These are phyloP conservation scores for Clytia hemisphaerica DNA, from an alignment of 30 jellyfish, hydroid and myxozoan species.

Conservation along the genomic window DNA sequence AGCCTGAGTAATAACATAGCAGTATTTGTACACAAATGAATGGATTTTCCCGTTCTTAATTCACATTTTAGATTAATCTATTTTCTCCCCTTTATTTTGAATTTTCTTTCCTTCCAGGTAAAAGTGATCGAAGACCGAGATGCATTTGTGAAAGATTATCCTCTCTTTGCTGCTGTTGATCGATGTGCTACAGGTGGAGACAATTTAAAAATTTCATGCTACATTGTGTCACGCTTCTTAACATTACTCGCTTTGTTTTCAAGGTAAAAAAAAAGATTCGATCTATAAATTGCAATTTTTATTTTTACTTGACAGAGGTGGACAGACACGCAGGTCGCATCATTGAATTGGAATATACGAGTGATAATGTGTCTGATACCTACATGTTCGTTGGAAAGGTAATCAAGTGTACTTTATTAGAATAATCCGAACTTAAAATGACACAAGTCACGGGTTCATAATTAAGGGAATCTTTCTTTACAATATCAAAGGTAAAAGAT, in stretches of 20 bases:
- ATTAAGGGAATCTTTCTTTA: too few species aligned
- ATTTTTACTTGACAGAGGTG: slow-evolving; percentile 19
- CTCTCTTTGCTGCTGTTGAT: slow-evolving; percentile 84
- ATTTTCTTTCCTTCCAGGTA: slow-evolving; percentile 28
- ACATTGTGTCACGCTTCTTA: neutral
- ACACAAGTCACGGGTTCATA: neutral
- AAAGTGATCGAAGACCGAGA: slow-evolving; percentile 54
- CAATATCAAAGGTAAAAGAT: too few species aligned
- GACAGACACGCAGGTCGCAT: slow-evolving; percentile 89
- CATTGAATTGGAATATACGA: slow-evolving; percentile 65
- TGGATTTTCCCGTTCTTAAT: neutral
- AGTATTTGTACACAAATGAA: neutral
- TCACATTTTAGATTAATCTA: neutral
- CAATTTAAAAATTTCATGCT: neutral
- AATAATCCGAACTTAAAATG: neutral
- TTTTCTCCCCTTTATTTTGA: too few species aligned
- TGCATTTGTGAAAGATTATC: slow-evolving; percentile 56
- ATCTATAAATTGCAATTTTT: neutral
- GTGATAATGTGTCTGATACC: slow-evolving; percentile 51
- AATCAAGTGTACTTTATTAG: neutral
- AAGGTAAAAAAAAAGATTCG: neutral
- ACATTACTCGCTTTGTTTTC: too few species aligned
- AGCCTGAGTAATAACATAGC: neutral
- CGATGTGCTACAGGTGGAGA: slow-evolving; percentile 80
- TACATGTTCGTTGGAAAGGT: slow-evolving; percentile 95